Evolutionary conservation across 2,113 vertebrate species (phyloP).

Genomic region (Notiomystis cincta): DNA sequence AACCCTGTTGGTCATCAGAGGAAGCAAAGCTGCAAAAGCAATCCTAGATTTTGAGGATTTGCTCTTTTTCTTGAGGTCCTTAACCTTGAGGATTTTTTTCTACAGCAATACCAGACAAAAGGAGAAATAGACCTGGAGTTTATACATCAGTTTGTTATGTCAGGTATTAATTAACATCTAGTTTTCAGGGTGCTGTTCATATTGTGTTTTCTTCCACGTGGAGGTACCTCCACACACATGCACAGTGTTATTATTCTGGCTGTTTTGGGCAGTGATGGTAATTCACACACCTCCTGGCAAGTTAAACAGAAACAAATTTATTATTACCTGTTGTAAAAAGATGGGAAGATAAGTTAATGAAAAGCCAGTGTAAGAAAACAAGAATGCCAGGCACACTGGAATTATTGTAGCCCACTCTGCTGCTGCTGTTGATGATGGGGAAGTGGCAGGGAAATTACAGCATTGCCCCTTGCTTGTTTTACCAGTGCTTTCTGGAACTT

Average conservation of each 20-base stretch:
- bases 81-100: not conserved
- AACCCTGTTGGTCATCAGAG: not conserved
- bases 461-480: not conserved
- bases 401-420: not conserved
- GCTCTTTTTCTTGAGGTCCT: not conserved
- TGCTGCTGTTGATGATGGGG: fast-evolving
- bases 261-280: not conserved
- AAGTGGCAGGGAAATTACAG: not conserved
- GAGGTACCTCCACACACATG: not conserved
- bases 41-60: not conserved
- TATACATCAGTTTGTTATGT: not conserved
- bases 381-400: not conserved
- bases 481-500: not conserved
- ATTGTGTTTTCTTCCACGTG: not conserved
- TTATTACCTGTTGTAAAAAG: not conserved
- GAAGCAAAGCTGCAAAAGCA: not conserved
- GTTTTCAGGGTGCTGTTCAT: not conserved
- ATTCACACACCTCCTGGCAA: not conserved
- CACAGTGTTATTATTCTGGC: not conserved
- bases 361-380: not conserved
- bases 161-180: not conserved
- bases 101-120: not conserved
- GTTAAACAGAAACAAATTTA: not conserved
- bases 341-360: not conserved
- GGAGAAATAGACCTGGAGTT: not conserved